A percentile compares a stretch with the other conserved stretches of the same genome.
Conservation (phyloP, 2,797 vertebrate genomes). For the Gymnodraco acuticeps region DNA sequence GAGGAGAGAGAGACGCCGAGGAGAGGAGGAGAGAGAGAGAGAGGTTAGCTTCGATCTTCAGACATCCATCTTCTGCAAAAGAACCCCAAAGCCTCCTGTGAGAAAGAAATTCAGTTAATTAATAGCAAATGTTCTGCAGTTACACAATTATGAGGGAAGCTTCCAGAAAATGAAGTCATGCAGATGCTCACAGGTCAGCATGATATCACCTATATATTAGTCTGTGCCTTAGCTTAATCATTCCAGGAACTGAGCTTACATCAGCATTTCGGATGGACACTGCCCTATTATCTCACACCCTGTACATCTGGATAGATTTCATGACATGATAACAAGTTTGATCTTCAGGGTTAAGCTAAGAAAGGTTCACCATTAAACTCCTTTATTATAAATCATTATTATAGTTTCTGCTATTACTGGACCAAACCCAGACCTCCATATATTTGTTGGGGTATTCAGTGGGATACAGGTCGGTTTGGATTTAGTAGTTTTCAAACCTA, state of each 20-base stretch:
- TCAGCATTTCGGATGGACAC: conserved; percentile 45
- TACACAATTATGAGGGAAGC: conserved; percentile 21
- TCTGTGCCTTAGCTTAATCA: conserved; percentile 18
- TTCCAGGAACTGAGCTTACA: conserved; percentile 56
- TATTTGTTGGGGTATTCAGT: background rate
- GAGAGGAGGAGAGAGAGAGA: too few species aligned
- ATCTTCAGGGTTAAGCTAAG: conserved; percentile 2
- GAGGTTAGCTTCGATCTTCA: conserved; percentile 29
- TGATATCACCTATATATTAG: conserved; percentile 60
- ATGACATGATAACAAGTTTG: conserved; percentile 12
- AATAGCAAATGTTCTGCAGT: conserved; percentile 61
- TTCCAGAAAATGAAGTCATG: conserved; percentile 70
- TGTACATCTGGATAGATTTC: conserved; percentile 18
- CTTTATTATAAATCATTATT: conserved; percentile 3
- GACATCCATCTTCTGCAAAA: conserved; percentile 23
- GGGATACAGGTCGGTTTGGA: background rate
- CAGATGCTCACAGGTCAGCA: conserved; percentile 50
- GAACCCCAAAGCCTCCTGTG: conserved; percentile 17
- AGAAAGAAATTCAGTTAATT: conserved; percentile 61
- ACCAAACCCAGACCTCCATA: background rate
- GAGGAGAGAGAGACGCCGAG: too few species aligned
- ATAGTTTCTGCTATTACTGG: background rate
- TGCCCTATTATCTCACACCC: conserved; percentile 50
- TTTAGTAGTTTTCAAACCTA: background rate
- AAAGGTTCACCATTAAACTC: conserved; percentile 1